Evolutionary conservation across 2,888 invertebrate species (phyloP).

Genomic region (Ichneumoninae sp.): DNA sequence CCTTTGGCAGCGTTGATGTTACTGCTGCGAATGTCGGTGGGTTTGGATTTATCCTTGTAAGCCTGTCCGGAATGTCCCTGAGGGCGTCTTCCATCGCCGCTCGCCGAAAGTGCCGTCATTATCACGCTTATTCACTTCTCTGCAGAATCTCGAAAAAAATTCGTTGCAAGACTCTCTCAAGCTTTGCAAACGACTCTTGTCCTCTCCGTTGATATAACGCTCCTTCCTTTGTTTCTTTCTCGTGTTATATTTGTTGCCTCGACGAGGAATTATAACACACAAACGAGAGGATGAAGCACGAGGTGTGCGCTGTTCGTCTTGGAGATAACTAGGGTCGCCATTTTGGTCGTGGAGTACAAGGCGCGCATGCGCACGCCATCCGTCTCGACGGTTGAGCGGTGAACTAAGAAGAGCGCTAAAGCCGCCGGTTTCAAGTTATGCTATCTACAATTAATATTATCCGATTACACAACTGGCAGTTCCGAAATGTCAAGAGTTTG

Average conservation of each 20-base stretch:
- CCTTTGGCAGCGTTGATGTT: constrained; percentile 99
- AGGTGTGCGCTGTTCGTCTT: constrained; percentile 51
- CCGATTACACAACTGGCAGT: background rate
- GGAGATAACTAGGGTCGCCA: constrained; percentile 51
- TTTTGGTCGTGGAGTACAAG: constrained; percentile 5
- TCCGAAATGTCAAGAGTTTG: constrained; percentile 6
- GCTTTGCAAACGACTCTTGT: background rate
- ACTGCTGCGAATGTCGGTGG: constrained; percentile 95
- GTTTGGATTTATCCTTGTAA: constrained; percentile 97
- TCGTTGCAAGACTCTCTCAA: background rate
- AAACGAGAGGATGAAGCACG: constrained; percentile 48
- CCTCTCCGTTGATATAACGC: background rate
- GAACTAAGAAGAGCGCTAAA: constrained; percentile 40
- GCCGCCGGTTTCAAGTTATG: constrained; percentile 10
- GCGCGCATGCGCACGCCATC: constrained; percentile 20
- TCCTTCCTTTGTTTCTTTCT: constrained; percentile 37
- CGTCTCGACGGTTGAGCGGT: background rate
- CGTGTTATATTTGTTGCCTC: constrained; percentile 8
- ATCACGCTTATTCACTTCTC: constrained; percentile 67
- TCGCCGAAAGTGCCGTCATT: constrained; percentile 84
- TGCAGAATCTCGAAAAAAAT: constrained; percentile 6
- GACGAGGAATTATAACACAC: constrained; percentile 27
- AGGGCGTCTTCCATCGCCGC: constrained; percentile 84
- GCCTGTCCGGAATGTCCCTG: constrained; percentile 84
- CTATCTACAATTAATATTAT: constrained; percentile 8